These are phyloP conservation scores for Graphium colonna DNA, from an alignment of 2,888 invertebrate genomes.

Conservation along the genomic window DNA sequence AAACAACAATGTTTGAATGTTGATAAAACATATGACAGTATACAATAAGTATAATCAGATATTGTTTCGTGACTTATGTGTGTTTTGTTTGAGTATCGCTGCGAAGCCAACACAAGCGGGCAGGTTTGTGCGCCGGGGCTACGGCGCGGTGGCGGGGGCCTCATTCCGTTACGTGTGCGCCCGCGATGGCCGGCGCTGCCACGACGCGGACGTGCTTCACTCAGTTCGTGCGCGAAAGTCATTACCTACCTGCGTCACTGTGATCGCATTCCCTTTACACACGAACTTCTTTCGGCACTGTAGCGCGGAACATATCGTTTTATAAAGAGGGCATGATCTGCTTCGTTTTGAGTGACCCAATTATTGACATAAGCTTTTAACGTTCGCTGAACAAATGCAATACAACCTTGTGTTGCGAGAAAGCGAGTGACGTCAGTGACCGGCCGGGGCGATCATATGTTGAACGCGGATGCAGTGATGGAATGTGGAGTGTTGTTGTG, in stretches of 20 bases:
- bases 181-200: conserved; percentile 53
- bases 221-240: conserved; percentile 80
- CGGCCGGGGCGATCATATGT: conserved; percentile 75
- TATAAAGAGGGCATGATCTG: conserved; percentile 39
- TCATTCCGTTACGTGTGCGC: conserved; percentile 68
- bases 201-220: conserved; percentile 78
- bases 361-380: conserved; percentile 34
- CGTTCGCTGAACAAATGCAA: conserved; percentile 35
- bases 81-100: conserved; percentile 13
- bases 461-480: conserved; percentile 79
- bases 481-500: conserved; percentile 75
- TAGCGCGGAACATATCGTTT: conserved; percentile 52
- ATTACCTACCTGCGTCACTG: conserved; percentile 73
- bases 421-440: conserved; percentile 76
- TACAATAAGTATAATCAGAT: conserved; percentile 6
- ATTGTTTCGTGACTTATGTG: conserved; percentile 10
- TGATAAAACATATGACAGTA: conserved; percentile 14
- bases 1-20: conserved; percentile 7
- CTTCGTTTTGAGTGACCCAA: conserved; percentile 40
- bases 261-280: conserved; percentile 64
- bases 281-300: conserved; percentile 52
- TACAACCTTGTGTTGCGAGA: conserved; percentile 68
- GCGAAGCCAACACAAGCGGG: conserved; percentile 18
- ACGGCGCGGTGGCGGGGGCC: conserved; percentile 47
- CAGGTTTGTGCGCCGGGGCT: conserved; percentile 42